phyloP scores from a whole-genome alignment of 2,797 vertebrate species.

The Eupleurogrammus muticus region DNA sequence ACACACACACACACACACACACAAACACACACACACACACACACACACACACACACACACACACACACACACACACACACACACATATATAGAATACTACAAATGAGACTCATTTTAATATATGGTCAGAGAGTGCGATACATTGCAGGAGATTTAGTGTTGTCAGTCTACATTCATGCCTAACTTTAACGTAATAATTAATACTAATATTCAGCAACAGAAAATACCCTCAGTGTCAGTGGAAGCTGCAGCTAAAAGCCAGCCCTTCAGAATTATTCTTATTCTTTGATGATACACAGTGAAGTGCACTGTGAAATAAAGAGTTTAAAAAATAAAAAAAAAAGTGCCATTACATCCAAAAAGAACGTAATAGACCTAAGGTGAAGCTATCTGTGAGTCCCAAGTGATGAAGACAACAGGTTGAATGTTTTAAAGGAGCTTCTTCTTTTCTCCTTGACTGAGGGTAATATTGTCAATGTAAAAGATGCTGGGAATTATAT shows the following conservation, averaged over 20 bases:
- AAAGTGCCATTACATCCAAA: slow-evolving; percentile 9
- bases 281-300: slow-evolving; percentile 13
- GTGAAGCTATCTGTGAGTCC: slow-evolving; percentile 17
- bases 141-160: slow-evolving; percentile 13
- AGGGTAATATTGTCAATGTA: slow-evolving; percentile 15
- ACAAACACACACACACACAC: slow-evolving; percentile 14
- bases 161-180: slow-evolving; percentile 20
- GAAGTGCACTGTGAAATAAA: background rate
- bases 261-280: slow-evolving; percentile 5
- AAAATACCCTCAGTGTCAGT: slow-evolving; percentile 10
- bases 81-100: background rate
- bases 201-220: slow-evolving; percentile 4
- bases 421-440: slow-evolving; percentile 29
- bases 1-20: slow-evolving; percentile 22
- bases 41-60: slow-evolving; percentile 15
- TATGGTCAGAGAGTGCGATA: slow-evolving; percentile 20
- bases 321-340: too few relatives aligned
- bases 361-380: slow-evolving; percentile 7
- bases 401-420: slow-evolving; percentile 37
- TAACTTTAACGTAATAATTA: slow-evolving; percentile 16
- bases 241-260: slow-evolving; percentile 10
- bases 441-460: slow-evolving; percentile 24
- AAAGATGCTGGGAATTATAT: slow-evolving; percentile 46
- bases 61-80: slow-evolving; percentile 25
- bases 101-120: slow-evolving; percentile 34